Percentiles rank a stretch among this genome's conserved stretches.
These are phyloP conservation scores for Diploptera punctata DNA, from an alignment of 2,888 invertebrate genomes.

Conservation along the genomic window DNA sequence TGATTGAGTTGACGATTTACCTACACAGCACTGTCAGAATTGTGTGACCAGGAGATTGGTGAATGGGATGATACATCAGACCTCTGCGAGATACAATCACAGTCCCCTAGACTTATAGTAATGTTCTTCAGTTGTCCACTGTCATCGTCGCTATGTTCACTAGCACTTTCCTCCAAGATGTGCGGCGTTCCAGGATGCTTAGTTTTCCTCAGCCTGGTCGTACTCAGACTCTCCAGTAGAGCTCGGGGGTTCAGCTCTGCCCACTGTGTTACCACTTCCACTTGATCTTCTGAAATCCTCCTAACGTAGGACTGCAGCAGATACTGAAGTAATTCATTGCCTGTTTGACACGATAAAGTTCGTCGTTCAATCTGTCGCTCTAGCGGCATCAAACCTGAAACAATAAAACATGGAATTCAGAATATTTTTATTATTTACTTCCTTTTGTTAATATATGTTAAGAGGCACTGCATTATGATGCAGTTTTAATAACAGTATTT, in stretches of 20 bases:
- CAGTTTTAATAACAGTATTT: too few relatives aligned
- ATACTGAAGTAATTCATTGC: slow-evolving; percentile 53
- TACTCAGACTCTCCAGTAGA: not conserved
- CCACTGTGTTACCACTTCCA: slow-evolving; percentile 39
- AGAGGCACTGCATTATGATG: not conserved
- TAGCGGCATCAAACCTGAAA: not conserved
- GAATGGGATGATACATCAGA: slow-evolving; percentile 17
- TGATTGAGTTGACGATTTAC: too few relatives aligned
- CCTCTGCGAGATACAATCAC: not conserved
- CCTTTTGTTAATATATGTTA: too few relatives aligned
- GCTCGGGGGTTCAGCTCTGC: slow-evolving; percentile 46
- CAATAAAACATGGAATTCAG: not conserved
- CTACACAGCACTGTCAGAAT: slow-evolving; percentile 25
- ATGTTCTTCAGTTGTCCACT: slow-evolving; percentile 56
- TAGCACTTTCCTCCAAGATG: slow-evolving; percentile 44
- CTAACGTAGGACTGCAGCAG: slow-evolving; percentile 41
- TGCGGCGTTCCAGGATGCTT: slow-evolving; percentile 30
- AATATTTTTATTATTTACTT: too few relatives aligned
- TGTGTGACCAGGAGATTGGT: slow-evolving; percentile 22
- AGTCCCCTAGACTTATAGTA: slow-evolving; percentile 51
- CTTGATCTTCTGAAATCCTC: not conserved
- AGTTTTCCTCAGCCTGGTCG: not conserved
- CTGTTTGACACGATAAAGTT: slow-evolving; percentile 56
- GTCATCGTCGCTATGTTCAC: slow-evolving; percentile 49
- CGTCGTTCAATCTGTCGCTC: slow-evolving; percentile 49